A percentile compares a stretch with the other conserved stretches of the same genome.
phyloP scores from a whole-genome alignment of 2,888 invertebrate genomes.

The Drosophila tanythrix region DNA sequence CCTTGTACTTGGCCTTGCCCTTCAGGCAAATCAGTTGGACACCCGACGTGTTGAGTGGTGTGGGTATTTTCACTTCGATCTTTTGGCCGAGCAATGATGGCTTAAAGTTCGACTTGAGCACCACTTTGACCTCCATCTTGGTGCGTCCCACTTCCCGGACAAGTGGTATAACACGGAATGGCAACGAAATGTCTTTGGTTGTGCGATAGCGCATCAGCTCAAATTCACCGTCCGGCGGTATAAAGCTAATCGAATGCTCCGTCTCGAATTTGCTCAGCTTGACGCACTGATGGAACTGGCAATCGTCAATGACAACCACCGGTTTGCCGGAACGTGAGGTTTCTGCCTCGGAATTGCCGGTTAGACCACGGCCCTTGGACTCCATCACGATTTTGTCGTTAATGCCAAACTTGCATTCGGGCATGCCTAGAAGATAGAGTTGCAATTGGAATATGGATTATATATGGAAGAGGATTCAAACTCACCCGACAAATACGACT shows the following conservation, averaged over 20 bases:
- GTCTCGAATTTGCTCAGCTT: slow-evolving; percentile 99
- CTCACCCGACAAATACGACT: slow-evolving; percentile 95
- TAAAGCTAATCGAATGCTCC: slow-evolving; percentile 99
- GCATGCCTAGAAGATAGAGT: slow-evolving; percentile 91
- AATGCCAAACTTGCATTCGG: slow-evolving; percentile 99
- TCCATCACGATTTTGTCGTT: slow-evolving; percentile 99
- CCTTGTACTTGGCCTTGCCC: slow-evolving; percentile 99
- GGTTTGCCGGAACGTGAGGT: slow-evolving; percentile 97
- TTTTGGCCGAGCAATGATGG: slow-evolving; percentile 99
- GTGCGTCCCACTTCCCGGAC: slow-evolving; percentile 99
- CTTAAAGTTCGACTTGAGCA: slow-evolving; percentile 99
- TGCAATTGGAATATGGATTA: not conserved
- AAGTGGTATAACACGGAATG: slow-evolving; percentile 99
- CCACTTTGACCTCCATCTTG: slow-evolving; percentile 99
- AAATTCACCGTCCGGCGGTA: slow-evolving; percentile 99
- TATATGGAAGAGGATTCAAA: not conserved
- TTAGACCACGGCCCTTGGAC: slow-evolving; percentile 92
- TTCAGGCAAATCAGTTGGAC: slow-evolving; percentile 99
- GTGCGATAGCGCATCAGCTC: slow-evolving; percentile 99
- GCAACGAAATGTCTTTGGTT: slow-evolving; percentile 99
- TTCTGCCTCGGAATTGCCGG: slow-evolving; percentile 90
- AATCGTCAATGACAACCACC: slow-evolving; percentile 99
- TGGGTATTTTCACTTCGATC: slow-evolving; percentile 99
- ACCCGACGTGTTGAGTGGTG: slow-evolving; percentile 98
- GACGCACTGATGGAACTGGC: slow-evolving; percentile 99